These are phyloP conservation scores for Neodiprion fabricii DNA, from an alignment of 1,140 invertebrate species.

Conservation along the genomic window DNA sequence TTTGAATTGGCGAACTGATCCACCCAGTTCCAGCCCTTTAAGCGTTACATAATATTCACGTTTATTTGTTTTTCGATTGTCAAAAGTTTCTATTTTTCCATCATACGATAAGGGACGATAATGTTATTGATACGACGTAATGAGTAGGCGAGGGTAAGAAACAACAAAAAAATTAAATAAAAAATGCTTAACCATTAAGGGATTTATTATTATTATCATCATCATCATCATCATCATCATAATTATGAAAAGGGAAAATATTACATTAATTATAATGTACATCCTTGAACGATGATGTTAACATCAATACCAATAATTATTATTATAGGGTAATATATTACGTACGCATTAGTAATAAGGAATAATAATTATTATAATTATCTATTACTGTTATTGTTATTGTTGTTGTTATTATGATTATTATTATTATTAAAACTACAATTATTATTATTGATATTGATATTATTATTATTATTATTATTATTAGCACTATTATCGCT, in stretches of 20 bases:
- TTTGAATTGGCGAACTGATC: background rate
- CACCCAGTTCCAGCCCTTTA: background rate
- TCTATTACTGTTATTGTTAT: too few relatives aligned
- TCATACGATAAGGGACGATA: slow-evolving; percentile 57
- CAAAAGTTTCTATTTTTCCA: slow-evolving; percentile 64
- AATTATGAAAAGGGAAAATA: too few relatives aligned
- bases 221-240: slow-evolving; percentile 16
- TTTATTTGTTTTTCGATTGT: slow-evolving; percentile 62
- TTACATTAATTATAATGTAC: background rate
- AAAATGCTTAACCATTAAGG: slow-evolving; percentile 19
- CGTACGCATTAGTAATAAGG: too few relatives aligned
- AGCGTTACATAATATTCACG: slow-evolving; percentile 37
- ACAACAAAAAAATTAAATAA: slow-evolving; percentile 29
- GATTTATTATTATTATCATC: slow-evolving; percentile 30
- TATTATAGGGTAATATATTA: too few relatives aligned
- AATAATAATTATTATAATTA: too few relatives aligned
- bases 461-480: background rate
- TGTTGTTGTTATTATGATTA: too few relatives aligned
- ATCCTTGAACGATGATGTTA: slow-evolving; percentile 26
- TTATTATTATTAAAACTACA: too few relatives aligned
- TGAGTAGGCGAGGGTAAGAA: slow-evolving; percentile 29
- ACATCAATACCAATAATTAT: background rate
- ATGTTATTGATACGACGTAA: slow-evolving; percentile 51
- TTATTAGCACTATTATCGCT: background rate
- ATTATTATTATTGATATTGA: background rate